Evolutionary conservation across 1,140 invertebrate species (phyloP).

Genomic region (Lasaia peninsularis): DNA sequence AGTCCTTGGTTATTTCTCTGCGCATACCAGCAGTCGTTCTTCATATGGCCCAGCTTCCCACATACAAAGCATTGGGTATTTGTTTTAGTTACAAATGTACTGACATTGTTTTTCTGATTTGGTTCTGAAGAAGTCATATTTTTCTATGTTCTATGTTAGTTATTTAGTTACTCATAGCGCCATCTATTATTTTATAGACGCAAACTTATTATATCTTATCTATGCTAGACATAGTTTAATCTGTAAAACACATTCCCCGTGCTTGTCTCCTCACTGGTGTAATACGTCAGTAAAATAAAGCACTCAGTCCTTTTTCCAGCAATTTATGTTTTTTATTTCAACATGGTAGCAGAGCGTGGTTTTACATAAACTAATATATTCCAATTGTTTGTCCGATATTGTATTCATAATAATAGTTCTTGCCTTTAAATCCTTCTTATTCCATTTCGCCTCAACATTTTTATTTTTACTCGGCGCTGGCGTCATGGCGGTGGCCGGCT

Average conservation of each 20-base stretch:
- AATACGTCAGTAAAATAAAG: no score
- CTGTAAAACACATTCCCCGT: neutral
- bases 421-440: conserved; percentile 36
- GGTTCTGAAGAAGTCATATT: conserved; percentile 30
- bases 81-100: conserved; percentile 36
- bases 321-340: neutral
- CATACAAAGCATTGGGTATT: conserved; percentile 38
- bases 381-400: conserved; percentile 41
- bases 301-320: no score
- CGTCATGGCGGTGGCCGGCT: conserved; percentile 17
- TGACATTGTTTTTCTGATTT: conserved; percentile 38
- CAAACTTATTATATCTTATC: conserved; percentile 1
- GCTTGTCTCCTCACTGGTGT: neutral
- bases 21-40: conserved; percentile 37
- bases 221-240: conserved; percentile 2
- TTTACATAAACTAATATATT: conserved; percentile 33
- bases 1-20: conserved; percentile 33
- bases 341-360: no score
- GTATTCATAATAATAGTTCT: conserved; percentile 39
- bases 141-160: conserved; percentile 55
- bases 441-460: conserved; percentile 17
- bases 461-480: neutral
- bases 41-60: conserved; percentile 41
- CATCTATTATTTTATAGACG: neutral
- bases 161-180: no score